A percentile compares a stretch with the other conserved stretches of the same genome.
Conservation (phyloP, 1,140 invertebrate genomes). For the Polyergus mexicanus region DNA sequence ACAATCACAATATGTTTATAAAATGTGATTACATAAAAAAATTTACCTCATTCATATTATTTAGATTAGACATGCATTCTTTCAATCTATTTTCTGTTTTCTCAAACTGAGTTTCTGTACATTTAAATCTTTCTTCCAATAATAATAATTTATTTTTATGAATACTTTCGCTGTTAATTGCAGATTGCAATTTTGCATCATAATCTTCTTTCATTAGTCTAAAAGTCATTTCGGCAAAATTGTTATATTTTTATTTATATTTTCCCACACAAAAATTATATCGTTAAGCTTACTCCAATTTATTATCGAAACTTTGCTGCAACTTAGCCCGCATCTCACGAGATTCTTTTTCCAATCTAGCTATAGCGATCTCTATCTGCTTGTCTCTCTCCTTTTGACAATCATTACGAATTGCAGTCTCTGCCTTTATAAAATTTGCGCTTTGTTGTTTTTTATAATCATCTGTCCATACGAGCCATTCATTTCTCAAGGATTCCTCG, state of each 20-base stretch:
- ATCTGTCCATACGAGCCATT: constrained; percentile 87
- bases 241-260: constrained; percentile 36
- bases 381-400: constrained; percentile 89
- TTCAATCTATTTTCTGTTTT: constrained; percentile 83
- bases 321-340: constrained; percentile 84
- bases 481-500: constrained; percentile 86
- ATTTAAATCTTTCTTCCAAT: constrained; percentile 87
- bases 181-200: constrained; percentile 89
- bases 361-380: constrained; percentile 90
- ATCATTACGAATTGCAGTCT: constrained; percentile 88
- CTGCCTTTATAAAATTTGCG: constrained; percentile 87
- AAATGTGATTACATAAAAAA: background rate
- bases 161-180: constrained; percentile 86
- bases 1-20: too few relatives aligned
- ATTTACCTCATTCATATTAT: constrained; percentile 86
- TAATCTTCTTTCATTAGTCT: constrained; percentile 92
- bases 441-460: constrained; percentile 88
- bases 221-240: constrained; percentile 47
- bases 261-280: background rate
- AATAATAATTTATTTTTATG: constrained; percentile 87
- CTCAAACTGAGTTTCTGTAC: constrained; percentile 84
- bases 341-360: constrained; percentile 88
- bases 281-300: constrained; percentile 85
- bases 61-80: constrained; percentile 82
- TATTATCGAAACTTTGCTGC: constrained; percentile 88